A percentile compares a stretch with the other conserved stretches of the same genome.
Conservation (phyloP, 2,113 vertebrate species). For the Trogon melanurus region DNA sequence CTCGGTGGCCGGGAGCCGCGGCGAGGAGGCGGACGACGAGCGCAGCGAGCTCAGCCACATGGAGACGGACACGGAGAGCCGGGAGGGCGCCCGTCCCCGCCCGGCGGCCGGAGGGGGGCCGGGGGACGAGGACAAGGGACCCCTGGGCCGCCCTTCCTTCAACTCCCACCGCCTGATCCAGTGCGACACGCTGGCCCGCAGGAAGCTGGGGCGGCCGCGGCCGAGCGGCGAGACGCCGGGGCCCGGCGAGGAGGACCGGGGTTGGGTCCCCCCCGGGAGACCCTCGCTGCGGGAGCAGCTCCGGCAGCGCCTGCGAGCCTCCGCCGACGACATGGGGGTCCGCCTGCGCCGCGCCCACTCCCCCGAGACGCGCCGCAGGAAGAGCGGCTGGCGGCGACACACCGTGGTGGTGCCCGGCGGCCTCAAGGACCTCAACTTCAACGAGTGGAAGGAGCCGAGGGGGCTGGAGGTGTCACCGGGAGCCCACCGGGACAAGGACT, state of each 20-base stretch:
- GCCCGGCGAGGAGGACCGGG: not conserved
- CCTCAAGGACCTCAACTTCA: constrained; percentile 81
- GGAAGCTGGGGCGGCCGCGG: constrained; percentile 77
- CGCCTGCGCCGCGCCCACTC: constrained; percentile 87
- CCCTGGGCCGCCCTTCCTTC: constrained; percentile 83
- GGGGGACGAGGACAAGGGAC: not conserved
- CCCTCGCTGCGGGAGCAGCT: constrained; percentile 84
- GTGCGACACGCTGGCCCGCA: constrained; percentile 87
- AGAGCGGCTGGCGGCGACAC: constrained; percentile 91
- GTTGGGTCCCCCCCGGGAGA: not conserved
- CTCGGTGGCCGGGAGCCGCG: constrained; percentile 81
- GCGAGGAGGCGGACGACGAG: constrained; percentile 93
- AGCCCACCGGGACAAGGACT: constrained; percentile 68
- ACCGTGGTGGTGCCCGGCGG: constrained; percentile 87
- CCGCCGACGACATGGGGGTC: constrained; percentile 85
- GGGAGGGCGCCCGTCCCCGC: not conserved
- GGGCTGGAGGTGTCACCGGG: not conserved
- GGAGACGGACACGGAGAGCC: constrained; percentile 92
- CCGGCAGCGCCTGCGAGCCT: constrained; percentile 81
- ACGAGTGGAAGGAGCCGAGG: constrained; percentile 78
- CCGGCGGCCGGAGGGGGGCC: not conserved
- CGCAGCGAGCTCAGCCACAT: constrained; percentile 88
- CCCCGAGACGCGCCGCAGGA: constrained; percentile 88
- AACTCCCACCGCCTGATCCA: constrained; percentile 93
- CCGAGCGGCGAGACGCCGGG: constrained; percentile 57